Conservation (phyloP, 2,113 vertebrate species). For the Cyprinodon tularosa region DNA sequence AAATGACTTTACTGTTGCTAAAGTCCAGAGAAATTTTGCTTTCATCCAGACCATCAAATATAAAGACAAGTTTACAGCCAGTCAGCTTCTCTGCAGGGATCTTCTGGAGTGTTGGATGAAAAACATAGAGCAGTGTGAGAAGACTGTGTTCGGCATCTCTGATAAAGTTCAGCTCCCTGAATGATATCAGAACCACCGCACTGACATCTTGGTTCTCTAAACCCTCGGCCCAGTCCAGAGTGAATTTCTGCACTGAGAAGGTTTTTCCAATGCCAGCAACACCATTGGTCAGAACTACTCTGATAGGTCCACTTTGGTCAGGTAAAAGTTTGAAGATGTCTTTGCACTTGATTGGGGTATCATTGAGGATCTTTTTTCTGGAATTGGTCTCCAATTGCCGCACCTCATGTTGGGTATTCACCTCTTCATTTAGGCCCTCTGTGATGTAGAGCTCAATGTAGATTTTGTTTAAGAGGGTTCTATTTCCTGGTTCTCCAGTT, state of each 20-base stretch:
- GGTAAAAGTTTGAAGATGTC: not conserved
- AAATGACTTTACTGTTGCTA: too few relatives aligned
- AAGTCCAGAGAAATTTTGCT: too few relatives aligned
- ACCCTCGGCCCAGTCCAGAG: not conserved
- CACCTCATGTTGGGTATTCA: conserved; percentile 9
- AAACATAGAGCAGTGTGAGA: too few relatives aligned
- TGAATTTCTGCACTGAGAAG: conserved; percentile 4
- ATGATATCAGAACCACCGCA: too few relatives aligned
- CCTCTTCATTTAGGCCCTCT: conserved; percentile 1
- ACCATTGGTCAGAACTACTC: too few relatives aligned
- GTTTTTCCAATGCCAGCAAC: not conserved
- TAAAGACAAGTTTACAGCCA: too few relatives aligned
- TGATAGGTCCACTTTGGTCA: not conserved
- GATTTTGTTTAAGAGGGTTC: not conserved
- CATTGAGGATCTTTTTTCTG: not conserved
- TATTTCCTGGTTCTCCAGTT: not conserved
- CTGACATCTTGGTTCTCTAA: conserved; percentile 1
- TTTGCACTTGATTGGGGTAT: not conserved
- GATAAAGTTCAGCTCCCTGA: too few relatives aligned
- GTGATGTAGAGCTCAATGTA: not conserved
- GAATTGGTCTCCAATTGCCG: not conserved
- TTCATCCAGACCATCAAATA: too few relatives aligned
- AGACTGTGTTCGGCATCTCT: too few relatives aligned
- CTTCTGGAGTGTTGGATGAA: too few relatives aligned
- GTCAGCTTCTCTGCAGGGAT: too few relatives aligned